These are phyloP conservation scores for Eulemur albifrons DNA, from an alignment of 2,797 vertebrate genomes.

Conservation along the genomic window DNA sequence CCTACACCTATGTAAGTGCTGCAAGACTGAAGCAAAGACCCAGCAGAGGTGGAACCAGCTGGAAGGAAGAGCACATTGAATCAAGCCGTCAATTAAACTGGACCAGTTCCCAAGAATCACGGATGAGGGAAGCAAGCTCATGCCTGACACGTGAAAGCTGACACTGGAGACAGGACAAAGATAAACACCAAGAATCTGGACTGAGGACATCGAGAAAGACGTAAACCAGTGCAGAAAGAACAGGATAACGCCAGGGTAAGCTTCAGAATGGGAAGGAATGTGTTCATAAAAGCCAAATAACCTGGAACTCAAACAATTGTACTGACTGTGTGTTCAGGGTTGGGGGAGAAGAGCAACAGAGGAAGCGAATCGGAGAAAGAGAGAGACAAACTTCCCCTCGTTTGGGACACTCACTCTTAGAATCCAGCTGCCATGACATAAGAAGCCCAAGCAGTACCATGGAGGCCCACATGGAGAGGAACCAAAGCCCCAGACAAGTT, in stretches of 20 bases:
- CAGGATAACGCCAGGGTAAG: neutral
- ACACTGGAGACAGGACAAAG: neutral
- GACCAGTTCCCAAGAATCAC: neutral
- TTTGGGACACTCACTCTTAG: neutral
- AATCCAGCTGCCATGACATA: neutral
- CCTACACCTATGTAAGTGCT: neutral
- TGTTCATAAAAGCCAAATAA: neutral
- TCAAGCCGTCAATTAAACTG: neutral
- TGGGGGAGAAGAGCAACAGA: neutral
- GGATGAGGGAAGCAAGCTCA: neutral
- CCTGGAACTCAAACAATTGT: neutral
- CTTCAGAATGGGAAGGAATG: neutral
- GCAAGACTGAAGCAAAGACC: neutral
- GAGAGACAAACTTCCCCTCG: neutral
- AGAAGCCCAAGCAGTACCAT: neutral
- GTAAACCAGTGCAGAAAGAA: neutral
- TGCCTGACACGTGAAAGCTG: neutral
- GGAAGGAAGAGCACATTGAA: neutral
- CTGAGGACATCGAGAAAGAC: neutral
- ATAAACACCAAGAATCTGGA: neutral
- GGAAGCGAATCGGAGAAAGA: neutral
- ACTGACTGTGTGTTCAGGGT: neutral
- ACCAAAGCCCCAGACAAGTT: neutral
- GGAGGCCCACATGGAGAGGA: neutral
- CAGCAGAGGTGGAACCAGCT: neutral